These are phyloP conservation scores for Sinopyrophorus schimmeli DNA, from an alignment of 2,888 invertebrate genomes.

Conservation along the genomic window DNA sequence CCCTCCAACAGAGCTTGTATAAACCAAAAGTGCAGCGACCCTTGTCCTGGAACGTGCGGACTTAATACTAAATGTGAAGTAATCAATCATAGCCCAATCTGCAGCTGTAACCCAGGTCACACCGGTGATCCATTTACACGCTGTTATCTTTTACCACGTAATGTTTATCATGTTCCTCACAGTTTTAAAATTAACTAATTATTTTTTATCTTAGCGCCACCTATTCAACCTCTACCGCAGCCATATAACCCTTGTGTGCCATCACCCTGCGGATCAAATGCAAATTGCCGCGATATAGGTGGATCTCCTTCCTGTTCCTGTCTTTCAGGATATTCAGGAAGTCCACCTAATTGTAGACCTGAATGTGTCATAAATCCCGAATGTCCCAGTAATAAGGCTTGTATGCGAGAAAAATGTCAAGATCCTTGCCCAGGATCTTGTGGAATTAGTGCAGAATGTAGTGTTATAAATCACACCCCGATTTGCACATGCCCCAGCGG, in stretches of 20 bases:
- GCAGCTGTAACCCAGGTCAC: conserved; percentile 58
- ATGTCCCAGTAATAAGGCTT: conserved; percentile 70
- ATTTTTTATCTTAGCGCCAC: conserved; percentile 11
- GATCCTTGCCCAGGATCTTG: conserved; percentile 79
- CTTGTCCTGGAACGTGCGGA: conserved; percentile 62
- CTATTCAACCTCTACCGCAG: conserved; percentile 34
- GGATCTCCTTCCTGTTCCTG: conserved; percentile 66
- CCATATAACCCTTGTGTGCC: conserved; percentile 63
- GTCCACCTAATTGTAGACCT: conserved; percentile 74
- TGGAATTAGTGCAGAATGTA: conserved; percentile 71
- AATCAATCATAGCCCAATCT: conserved; percentile 63
- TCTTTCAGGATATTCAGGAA: conserved; percentile 68
- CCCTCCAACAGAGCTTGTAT: conserved; percentile 60
- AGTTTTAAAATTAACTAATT: background rate
- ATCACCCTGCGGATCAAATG: conserved; percentile 69
- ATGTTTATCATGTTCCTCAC: background rate
- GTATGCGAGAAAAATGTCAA: conserved; percentile 70
- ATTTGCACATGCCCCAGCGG: conserved; percentile 72
- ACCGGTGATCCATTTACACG: conserved; percentile 63
- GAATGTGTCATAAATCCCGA: conserved; percentile 76
- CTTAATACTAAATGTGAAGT: conserved; percentile 60
- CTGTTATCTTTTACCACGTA: conserved; percentile 58
- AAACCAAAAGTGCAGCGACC: conserved; percentile 60
- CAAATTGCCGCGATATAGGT: conserved; percentile 62
- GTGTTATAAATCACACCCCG: conserved; percentile 74